Evolutionary conservation across 2,113 vertebrate genomes (phyloP).

Genomic region (Arvicanthis niloticus): DNA sequence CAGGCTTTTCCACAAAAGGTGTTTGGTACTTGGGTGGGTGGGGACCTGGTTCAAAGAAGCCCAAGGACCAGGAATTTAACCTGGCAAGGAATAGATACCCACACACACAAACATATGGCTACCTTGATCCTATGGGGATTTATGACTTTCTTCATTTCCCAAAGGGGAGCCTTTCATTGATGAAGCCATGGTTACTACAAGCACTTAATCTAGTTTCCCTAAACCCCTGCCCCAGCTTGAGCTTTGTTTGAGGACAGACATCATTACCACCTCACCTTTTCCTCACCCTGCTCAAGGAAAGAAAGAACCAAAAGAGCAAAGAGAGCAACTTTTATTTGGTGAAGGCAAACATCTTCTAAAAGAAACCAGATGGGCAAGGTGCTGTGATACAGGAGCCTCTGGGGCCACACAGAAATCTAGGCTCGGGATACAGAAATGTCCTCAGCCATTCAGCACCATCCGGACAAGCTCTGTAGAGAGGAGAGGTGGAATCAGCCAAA

Average conservation of each 20-base stretch:
- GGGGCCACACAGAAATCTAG: slow-evolving; percentile 17
- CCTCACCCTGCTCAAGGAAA: slow-evolving; percentile 34
- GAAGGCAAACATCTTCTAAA: slow-evolving; percentile 53
- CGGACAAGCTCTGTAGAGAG: slow-evolving; percentile 92
- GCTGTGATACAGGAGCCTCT: slow-evolving; percentile 29
- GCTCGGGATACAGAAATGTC: slow-evolving; percentile 5
- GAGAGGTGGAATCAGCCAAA: slow-evolving; percentile 40
- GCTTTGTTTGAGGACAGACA: neutral
- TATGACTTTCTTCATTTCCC: neutral
- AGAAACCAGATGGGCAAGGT: slow-evolving; percentile 30
- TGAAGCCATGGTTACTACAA: neutral
- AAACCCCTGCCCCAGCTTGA: neutral
- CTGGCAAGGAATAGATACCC: neutral
- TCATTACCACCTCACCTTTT: neutral
- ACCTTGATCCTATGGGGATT: neutral
- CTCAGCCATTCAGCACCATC: slow-evolving; percentile 95
- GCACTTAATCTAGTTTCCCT: neutral
- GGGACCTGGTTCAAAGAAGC: neutral
- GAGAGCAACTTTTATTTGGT: slow-evolving; percentile 81
- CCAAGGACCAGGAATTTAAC: neutral
- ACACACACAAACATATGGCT: neutral
- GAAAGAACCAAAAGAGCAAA: slow-evolving; percentile 31
- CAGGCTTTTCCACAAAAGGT: neutral
- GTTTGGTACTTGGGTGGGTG: neutral
- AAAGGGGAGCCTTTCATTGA: neutral